These are phyloP conservation scores for Apamea sordens DNA, from an alignment of 2,888 invertebrate genomes.

Conservation along the genomic window DNA sequence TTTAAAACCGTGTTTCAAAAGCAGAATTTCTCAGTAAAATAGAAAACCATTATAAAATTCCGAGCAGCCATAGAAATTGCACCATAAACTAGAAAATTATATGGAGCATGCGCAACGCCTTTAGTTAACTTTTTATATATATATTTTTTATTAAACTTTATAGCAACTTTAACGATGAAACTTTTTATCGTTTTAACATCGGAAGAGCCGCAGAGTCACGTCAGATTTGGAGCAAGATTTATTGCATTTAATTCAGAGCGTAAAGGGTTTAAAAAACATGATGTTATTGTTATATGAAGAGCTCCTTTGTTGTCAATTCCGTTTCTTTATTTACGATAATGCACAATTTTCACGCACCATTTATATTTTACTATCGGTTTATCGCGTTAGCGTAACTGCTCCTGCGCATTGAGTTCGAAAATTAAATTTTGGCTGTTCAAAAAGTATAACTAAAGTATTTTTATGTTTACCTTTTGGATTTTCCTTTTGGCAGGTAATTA, in stretches of 20 bases:
- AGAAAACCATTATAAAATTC: slow-evolving; percentile 33
- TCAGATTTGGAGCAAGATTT: slow-evolving; percentile 76
- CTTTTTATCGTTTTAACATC: slow-evolving; percentile 44
- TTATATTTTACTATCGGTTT: slow-evolving; percentile 77
- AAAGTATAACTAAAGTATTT: not conserved
- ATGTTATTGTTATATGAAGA: slow-evolving; percentile 75
- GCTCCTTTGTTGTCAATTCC: slow-evolving; percentile 74
- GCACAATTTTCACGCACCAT: slow-evolving; percentile 83
- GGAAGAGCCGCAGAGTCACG: slow-evolving; percentile 51
- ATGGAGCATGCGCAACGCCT: slow-evolving; percentile 34
- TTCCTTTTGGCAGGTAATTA: not conserved
- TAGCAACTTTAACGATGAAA: slow-evolving; percentile 42
- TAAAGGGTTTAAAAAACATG: slow-evolving; percentile 75
- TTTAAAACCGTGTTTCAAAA: slow-evolving; percentile 6
- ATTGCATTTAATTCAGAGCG: slow-evolving; percentile 74
- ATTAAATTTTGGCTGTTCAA: slow-evolving; percentile 31
- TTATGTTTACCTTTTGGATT: not conserved
- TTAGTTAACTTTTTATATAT: slow-evolving; percentile 15
- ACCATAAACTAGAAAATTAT: slow-evolving; percentile 41
- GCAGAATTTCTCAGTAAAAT: slow-evolving; percentile 21
- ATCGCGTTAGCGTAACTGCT: slow-evolving; percentile 65
- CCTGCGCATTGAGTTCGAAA: slow-evolving; percentile 49
- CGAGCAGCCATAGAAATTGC: slow-evolving; percentile 17
- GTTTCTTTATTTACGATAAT: slow-evolving; percentile 84
- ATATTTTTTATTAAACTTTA: slow-evolving; percentile 16